phyloP scores from a whole-genome alignment of 2,888 invertebrate species.

The Pristionchus maxplancki region DNA sequence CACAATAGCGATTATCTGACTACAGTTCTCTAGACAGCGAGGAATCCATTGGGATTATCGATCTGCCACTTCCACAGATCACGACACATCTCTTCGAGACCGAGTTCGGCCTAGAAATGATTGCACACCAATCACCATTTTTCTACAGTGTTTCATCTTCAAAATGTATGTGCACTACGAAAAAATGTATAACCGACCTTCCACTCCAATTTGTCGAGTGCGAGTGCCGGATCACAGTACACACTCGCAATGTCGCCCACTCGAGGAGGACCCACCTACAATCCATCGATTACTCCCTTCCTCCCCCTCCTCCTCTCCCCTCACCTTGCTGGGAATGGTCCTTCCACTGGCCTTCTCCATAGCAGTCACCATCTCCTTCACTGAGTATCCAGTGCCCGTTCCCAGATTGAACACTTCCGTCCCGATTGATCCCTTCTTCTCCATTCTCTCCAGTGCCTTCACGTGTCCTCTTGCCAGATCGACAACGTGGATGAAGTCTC shows the following conservation, averaged over 20 bases:
- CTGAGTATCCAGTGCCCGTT: conserved; percentile 92
- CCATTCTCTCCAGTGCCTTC: conserved; percentile 87
- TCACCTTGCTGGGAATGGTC: conserved; percentile 79
- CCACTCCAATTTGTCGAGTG: conserved; percentile 89
- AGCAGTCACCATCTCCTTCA: conserved; percentile 87
- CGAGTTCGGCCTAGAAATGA: conserved; percentile 57
- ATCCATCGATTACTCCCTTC: neutral
- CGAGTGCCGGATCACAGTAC: conserved; percentile 90
- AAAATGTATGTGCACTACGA: neutral
- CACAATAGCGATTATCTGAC: neutral
- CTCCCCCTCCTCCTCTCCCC: neutral
- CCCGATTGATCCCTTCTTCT: conserved; percentile 73
- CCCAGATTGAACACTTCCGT: conserved; percentile 91
- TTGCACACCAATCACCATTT: neutral
- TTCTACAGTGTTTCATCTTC: neutral
- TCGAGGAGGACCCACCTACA: conserved; percentile 82
- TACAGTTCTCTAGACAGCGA: neutral
- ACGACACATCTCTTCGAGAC: conserved; percentile 78
- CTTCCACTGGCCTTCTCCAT: conserved; percentile 91
- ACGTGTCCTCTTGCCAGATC: conserved; percentile 92
- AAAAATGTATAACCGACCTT: conserved; percentile 21
- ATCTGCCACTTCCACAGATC: conserved; percentile 97
- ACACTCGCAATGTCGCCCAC: conserved; percentile 91
- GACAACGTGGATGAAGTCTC: conserved; percentile 97
- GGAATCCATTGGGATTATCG: conserved; percentile 88